These are phyloP conservation scores for Saccostrea echinata DNA, from an alignment of 1,140 invertebrate genomes.

Conservation along the genomic window DNA sequence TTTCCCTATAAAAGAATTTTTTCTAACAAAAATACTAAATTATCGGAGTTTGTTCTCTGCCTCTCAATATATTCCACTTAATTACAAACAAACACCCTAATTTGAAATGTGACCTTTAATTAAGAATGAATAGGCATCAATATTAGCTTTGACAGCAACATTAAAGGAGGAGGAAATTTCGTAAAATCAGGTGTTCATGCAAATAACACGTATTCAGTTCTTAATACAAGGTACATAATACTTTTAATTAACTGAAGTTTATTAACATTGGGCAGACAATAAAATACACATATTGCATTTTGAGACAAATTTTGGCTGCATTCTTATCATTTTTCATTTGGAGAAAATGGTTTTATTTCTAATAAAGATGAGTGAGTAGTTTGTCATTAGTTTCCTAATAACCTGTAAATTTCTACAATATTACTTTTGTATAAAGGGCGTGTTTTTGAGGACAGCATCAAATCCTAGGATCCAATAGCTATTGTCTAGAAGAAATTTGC, in stretches of 20 bases:
- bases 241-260: slow-evolving; percentile 7
- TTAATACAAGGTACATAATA: not conserved
- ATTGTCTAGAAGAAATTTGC: not conserved
- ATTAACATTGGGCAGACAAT: slow-evolving; percentile 19
- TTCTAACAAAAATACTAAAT: not conserved
- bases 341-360: slow-evolving; percentile 22
- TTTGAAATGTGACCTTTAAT: slow-evolving; percentile 29
- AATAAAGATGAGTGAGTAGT: not conserved
- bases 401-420: slow-evolving; percentile 15
- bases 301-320: not conserved
- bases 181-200: slow-evolving; percentile 2
- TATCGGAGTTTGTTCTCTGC: not conserved
- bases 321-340: not conserved
- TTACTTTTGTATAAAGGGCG: not conserved
- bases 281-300: slow-evolving; percentile 33
- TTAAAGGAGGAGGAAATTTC: not conserved
- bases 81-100: slow-evolving; percentile 22
- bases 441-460: not conserved
- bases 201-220: slow-evolving; percentile 13
- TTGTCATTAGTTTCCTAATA: slow-evolving; percentile 19
- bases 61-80: not conserved
- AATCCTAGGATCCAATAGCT: not conserved
- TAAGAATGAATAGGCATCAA: not conserved
- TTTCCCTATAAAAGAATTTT: not conserved
- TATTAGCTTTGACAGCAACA: not conserved